phyloP scores from a whole-genome alignment of 2,113 vertebrate genomes.

The Galeopterus variegatus region DNA sequence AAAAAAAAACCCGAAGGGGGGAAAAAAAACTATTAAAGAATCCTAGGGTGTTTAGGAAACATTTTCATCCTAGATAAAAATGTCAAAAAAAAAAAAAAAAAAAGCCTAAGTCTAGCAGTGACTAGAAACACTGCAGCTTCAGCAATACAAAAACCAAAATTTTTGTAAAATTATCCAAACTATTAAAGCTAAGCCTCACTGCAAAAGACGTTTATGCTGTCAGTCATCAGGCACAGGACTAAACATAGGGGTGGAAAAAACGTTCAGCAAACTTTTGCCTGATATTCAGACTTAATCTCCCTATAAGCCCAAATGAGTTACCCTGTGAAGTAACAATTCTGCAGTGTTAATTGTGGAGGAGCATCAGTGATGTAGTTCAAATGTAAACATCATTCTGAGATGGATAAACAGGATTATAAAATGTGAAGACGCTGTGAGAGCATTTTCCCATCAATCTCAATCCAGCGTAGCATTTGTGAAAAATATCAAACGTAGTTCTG shows the following conservation, averaged over 20 bases:
- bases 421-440: not conserved
- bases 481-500: not conserved
- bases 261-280: not conserved
- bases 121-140: constrained; percentile 19
- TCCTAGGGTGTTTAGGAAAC: constrained; percentile 20
- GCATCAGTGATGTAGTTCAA: not conserved
- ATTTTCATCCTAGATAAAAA: constrained; percentile 40
- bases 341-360: not conserved
- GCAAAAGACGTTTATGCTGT: not conserved
- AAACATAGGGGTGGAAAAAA: not conserved
- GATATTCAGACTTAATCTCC: not conserved
- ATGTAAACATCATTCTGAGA: not conserved
- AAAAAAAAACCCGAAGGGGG: not conserved
- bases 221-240: not conserved
- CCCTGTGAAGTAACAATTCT: not conserved
- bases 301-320: not conserved
- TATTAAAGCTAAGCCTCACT: not conserved
- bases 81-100: not conserved
- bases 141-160: not conserved
- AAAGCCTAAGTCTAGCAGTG: not conserved
- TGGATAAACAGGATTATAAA: not conserved
- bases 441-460: not conserved
- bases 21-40: not conserved
- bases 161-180: not conserved
- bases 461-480: not conserved